These are phyloP conservation scores for Lasiurus borealis DNA, from an alignment of 2,113 vertebrate genomes.

Conservation along the genomic window DNA sequence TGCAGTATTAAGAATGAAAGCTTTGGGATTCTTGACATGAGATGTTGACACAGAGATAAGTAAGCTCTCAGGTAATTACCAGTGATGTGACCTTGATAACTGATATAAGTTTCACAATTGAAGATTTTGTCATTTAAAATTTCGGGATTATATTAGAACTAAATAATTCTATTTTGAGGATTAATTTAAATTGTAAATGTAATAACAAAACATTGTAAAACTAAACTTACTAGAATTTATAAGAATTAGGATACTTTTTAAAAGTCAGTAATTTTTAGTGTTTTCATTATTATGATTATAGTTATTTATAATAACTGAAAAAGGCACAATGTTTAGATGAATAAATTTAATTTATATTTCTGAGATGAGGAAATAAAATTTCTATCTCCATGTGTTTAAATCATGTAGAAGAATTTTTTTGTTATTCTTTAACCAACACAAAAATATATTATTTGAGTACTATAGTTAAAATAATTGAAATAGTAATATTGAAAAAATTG, in stretches of 20 bases:
- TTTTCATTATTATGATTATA: background rate
- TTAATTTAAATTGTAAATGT: conserved; percentile 13
- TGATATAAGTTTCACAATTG: background rate
- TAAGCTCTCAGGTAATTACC: background rate
- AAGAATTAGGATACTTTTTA: background rate
- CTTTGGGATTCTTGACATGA: conserved; percentile 16
- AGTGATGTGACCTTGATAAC: background rate
- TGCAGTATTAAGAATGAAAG: background rate
- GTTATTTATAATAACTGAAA: background rate
- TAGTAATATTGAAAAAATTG: conserved; percentile 28
- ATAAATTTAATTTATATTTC: background rate
- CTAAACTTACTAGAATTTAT: background rate
- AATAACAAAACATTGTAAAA: background rate
- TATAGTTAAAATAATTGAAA: background rate
- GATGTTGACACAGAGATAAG: background rate
- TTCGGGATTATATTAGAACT: background rate
- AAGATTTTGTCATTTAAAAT: background rate
- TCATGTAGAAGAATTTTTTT: background rate
- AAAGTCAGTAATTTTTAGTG: background rate
- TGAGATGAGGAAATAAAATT: background rate
- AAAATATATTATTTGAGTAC: background rate
- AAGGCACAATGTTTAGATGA: background rate
- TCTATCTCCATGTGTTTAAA: background rate
- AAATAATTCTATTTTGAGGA: background rate
- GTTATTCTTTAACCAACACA: background rate